Evolutionary conservation across 92 coral and sea anemone species (phyloP).

Genomic region (Epizoanthus ramosus): DNA sequence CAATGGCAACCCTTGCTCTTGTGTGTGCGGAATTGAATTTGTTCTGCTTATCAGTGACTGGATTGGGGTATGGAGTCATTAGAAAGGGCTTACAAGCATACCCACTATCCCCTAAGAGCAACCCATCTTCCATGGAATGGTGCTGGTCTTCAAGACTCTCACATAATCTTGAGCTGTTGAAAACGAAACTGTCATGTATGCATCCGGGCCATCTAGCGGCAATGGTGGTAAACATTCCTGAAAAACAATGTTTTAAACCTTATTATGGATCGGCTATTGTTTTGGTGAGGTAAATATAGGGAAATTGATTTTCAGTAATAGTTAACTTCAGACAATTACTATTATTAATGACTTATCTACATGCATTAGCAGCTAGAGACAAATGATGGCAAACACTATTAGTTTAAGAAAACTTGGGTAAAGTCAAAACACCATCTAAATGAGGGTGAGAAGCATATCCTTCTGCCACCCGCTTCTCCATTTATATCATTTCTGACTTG

Average conservation of each 20-base stretch:
- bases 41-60: conserved; percentile 54
- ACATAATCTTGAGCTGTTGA: conserved; percentile 29
- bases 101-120: conserved; percentile 71
- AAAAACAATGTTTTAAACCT: not conserved
- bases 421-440: too few relatives aligned
- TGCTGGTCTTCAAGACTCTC: conserved; percentile 48
- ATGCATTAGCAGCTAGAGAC: too few relatives aligned
- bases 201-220: conserved; percentile 66
- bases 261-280: too few relatives aligned
- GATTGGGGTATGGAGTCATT: conserved; percentile 68
- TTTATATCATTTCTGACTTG: too few relatives aligned
- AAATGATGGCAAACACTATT: too few relatives aligned
- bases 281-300: too few relatives aligned
- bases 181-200: conserved; percentile 22
- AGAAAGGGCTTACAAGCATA: conserved; percentile 63
- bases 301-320: too few relatives aligned
- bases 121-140: conserved; percentile 58
- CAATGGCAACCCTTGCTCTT: conserved; percentile 64
- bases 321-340: too few relatives aligned
- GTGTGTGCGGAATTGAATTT: conserved; percentile 60
- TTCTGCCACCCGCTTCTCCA: too few relatives aligned
- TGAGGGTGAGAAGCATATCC: too few relatives aligned
- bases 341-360: too few relatives aligned
- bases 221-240: conserved; percentile 68
- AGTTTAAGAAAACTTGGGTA: too few relatives aligned